Evolutionary conservation across 2,888 invertebrate genomes (phyloP), one percentile per base, ranked within the genome.

Genomic region (Malacosoma neustria): DNA sequence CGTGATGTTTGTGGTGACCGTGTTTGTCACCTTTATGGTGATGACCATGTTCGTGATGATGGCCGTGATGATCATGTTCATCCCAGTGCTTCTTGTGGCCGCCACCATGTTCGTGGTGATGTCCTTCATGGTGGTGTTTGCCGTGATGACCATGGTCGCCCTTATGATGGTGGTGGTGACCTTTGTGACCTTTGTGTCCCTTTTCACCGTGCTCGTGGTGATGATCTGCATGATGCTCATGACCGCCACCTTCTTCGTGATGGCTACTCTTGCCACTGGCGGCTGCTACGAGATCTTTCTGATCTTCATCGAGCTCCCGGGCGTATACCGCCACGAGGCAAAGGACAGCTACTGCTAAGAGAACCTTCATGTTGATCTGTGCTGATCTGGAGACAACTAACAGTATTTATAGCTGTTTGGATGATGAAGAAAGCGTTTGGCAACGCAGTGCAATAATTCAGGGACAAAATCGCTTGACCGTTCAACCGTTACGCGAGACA

Each of bases 11-110:
- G 37, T 84, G 70, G 37, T 79, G 76, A 3, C 81, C 81, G 36
- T 82, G 84, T 41, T 84, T 84, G 37, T 64, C 81, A 1, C 82
- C 84, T 43, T 84, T 84, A 35, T 84, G 82, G 30, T 84, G 82
- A 35, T 82, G 82, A 0, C 81, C 82, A 34, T 82, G 77, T 43
- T 81, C 82, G 29, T 84, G 84, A 36, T 82, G 84, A 30, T 74
- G 57, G 0, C 82, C 82, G 35, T 82, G 82, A 38, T 82, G 63
- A 1, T 84, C 84, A 30, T 84, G 72, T 30, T 61, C 82, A 41
- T 82, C 82, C 61, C 64, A 65, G 46, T 84, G 84, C 46, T 82
- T 82, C 49, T 84, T 84, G 42, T 84, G 82, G 4, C 69, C 70
- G 6, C 76, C 82, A 2, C 79, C 82, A 30, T 84, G 75, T 46